Evolutionary conservation across 2,113 vertebrate genomes (phyloP), one percentile per base, ranked within the genome.

Genomic region (Orthonyx spaldingii): DNA sequence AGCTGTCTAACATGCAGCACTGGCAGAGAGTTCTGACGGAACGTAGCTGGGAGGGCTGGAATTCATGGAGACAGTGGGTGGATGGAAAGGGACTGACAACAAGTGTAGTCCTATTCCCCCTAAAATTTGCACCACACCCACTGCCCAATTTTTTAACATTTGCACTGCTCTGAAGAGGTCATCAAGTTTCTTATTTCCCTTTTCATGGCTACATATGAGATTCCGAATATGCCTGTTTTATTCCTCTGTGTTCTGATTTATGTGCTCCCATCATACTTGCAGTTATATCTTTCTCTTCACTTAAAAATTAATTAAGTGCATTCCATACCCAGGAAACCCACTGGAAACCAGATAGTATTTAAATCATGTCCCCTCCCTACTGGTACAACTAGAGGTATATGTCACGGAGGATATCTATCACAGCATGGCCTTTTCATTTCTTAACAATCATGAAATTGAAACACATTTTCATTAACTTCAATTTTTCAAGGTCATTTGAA

Each of bases 331-430:
- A 74, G 39, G 24, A 82, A 93, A 82, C 23, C 11, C 60, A 44
- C 0, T 74, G 84, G 35, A 96, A 95, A 90, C 11, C 32, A 70
- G 55, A 56, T 26, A 91, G 66, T 93, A 84, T 86, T 86, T 94
- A 94, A 90, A 91, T 94, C 96, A 90, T 86, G 71, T 72, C 74
- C 92, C 94, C 83, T 97, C 84, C 87, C 86, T 90, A 50, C 70
- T 65, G 75, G 50, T 82, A 46, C 68, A 95, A 95, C 96, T 96
- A 96, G 87, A 97, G 49, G 52, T 93, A 92, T 89, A 91, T 90
- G 93, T 93, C 91, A 90, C 17, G 0, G 33, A 88, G 68, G 59
- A 88, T 70, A 94, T 92, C 71, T 77, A 91, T 94, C 94, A 93
- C 68, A 78, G 82, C 59, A 74, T 93, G 91, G 78, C 85, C 82